Conservation (phyloP, 2,113 vertebrate species). For the Dromiciops gliroides region DNA sequence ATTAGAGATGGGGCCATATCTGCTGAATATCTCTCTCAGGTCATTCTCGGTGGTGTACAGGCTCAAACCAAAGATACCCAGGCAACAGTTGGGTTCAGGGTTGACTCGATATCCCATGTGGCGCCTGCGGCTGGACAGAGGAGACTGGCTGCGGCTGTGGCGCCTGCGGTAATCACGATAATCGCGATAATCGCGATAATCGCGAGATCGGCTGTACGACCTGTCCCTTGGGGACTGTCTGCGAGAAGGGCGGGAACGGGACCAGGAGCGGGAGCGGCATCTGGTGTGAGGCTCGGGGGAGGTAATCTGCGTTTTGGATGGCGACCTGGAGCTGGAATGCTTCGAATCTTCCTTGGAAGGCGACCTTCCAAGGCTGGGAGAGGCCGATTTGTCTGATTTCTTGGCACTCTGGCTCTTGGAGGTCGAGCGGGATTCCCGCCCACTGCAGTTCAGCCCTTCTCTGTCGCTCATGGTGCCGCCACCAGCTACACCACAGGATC, state of each 20-base stretch:
- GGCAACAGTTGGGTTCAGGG: constrained; percentile 95
- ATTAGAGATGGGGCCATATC: constrained; percentile 93
- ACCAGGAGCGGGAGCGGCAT: constrained; percentile 87
- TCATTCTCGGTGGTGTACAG: constrained; percentile 96
- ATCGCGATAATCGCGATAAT: constrained; percentile 85
- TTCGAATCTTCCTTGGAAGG: constrained; percentile 94
- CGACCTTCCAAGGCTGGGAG: constrained; percentile 89
- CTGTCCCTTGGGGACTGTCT: constrained; percentile 91
- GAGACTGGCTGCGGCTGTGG: constrained; percentile 94
- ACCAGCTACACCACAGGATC: neutral
- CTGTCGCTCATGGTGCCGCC: neutral
- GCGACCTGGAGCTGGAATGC: constrained; percentile 94
- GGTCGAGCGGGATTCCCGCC: constrained; percentile 94
- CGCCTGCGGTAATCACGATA: constrained; percentile 72
- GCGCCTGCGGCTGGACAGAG: constrained; percentile 95
- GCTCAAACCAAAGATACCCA: constrained; percentile 97
- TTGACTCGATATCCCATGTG: constrained; percentile 95
- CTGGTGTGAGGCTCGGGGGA: constrained; percentile 93
- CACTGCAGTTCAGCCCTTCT: accelerated
- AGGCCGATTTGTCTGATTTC: constrained; percentile 92
- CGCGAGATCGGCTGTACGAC: too few species aligned
- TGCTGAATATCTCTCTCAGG: constrained; percentile 95
- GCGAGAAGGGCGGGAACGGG: constrained; percentile 84
- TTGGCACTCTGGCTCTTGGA: constrained; percentile 94
- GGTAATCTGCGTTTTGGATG: constrained; percentile 93